Base-by-base conservation (phyloP, 2,888 invertebrate species). In the Papilio protenor region DNA sequence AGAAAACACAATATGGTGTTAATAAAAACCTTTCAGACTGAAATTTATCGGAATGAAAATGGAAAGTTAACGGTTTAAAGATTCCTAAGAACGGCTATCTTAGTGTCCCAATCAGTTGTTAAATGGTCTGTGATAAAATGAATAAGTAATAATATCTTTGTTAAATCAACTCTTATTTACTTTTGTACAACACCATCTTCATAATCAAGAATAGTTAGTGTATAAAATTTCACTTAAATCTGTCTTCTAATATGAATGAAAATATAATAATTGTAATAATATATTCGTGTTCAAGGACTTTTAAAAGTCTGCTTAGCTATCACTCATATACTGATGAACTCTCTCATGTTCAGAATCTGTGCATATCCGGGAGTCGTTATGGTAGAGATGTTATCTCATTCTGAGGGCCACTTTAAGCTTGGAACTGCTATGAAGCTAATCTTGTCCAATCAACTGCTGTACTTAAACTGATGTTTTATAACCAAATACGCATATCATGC, bases 291-390 rank as follows among this genome's bases (percentile, higher is more conserved):
- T 12, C 1, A 12, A 23, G 12, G 59, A 59, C 21, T 21, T 23
- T 59, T 1, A 4, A 18, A 4, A 23, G 14, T 23, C 59, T 27
- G 14, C 33, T 55, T 61, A 16, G 83, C 82, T 83, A 88, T 89
- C 87, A 87, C 87, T 89, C 89, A 89, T 85, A 84, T 79, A 77
- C 79, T 83, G 84, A 86, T 87, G 84, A 27, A 27, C 5, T 33
- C 33, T 33, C 5, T 33, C 3, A 84, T 81, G 76, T 77, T 88
- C 88, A 89, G 85, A 87, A 86, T 85, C 82, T 82, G 81, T 55
- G 12, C 40, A 45, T 47, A 76, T 76, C 70, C 75, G 70, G 21
- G 57, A 70, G 23, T 70, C 55, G 59, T n/a, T 6, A 61, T 75
- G 71, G 49, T 76, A n/a, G 71, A 76, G 76, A 76, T 72, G 27